phyloP scores from a whole-genome alignment of 1,140 invertebrate species.

The Euura saliciscinereae region DNA sequence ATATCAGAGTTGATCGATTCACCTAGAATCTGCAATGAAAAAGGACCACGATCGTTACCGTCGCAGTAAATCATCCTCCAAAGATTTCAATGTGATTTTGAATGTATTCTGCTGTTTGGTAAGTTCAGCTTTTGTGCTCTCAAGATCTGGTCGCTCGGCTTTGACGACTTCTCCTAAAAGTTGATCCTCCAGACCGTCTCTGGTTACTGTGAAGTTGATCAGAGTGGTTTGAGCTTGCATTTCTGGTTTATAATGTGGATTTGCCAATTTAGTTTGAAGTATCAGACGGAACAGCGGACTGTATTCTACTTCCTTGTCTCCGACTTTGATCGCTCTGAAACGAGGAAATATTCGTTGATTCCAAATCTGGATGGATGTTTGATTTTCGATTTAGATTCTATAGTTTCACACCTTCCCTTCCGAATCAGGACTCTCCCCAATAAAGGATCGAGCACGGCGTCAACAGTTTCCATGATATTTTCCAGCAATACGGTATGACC shows the following conservation, averaged over 20 bases:
- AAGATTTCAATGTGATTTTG: slow-evolving; percentile 88
- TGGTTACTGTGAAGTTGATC: slow-evolving; percentile 95
- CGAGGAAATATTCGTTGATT: slow-evolving; percentile 12
- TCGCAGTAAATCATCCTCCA: slow-evolving; percentile 89
- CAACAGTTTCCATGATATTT: slow-evolving; percentile 87
- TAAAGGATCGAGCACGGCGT: slow-evolving; percentile 89
- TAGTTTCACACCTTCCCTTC: slow-evolving; percentile 68
- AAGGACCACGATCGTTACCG: slow-evolving; percentile 29
- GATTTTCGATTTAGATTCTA: too few relatives aligned
- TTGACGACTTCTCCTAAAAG: slow-evolving; percentile 92
- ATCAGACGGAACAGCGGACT: slow-evolving; percentile 85
- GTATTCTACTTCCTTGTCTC: slow-evolving; percentile 91
- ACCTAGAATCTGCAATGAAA: too few relatives aligned
- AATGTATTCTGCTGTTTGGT: slow-evolving; percentile 95
- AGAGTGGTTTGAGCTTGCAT: slow-evolving; percentile 95
- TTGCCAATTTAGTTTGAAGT: slow-evolving; percentile 91
- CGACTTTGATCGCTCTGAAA: slow-evolving; percentile 76
- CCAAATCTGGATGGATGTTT: too few relatives aligned
- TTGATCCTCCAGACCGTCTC: slow-evolving; percentile 92
- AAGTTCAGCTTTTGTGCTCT: slow-evolving; percentile 73
- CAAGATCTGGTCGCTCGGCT: slow-evolving; percentile 90
- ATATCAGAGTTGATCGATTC: neutral
- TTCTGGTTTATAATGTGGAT: slow-evolving; percentile 96
- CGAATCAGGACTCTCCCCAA: slow-evolving; percentile 88
- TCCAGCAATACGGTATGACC: slow-evolving; percentile 83